A percentile compares a stretch with the other conserved stretches of the same genome.
Evolutionary conservation across 2,888 invertebrate genomes (phyloP).

Genomic region (Drosophila birchii): DNA sequence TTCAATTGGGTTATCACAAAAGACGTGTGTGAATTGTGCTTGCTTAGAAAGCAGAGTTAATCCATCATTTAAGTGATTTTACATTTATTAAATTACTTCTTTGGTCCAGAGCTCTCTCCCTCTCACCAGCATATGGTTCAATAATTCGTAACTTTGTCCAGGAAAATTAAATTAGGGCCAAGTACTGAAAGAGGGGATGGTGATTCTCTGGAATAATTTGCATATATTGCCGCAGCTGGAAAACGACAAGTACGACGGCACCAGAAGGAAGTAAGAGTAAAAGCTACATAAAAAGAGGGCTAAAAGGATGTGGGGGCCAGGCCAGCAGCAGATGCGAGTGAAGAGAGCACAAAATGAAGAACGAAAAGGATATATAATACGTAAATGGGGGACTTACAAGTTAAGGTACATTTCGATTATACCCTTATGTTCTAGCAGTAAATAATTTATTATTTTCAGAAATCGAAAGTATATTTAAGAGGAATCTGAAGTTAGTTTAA

Average conservation of each 20-base stretch:
- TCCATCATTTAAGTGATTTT: conserved; percentile 12
- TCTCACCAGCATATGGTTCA: conserved; percentile 28
- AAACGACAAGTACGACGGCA: conserved; percentile 7
- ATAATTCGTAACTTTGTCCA: conserved; percentile 22
- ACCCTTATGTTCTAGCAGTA: conserved; percentile 1
- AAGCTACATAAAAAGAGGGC: conserved; percentile 1
- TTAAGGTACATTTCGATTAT: conserved; percentile 3
- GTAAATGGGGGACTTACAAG: neutral
- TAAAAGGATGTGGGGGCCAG: conserved; percentile 24
- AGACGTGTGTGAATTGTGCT: neutral
- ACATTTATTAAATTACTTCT: conserved; percentile 29
- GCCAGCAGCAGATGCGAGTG: conserved; percentile 38
- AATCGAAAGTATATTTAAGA: no score
- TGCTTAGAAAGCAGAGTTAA: conserved; percentile 16
- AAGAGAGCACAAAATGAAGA: conserved; percentile 21
- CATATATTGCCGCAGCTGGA: conserved; percentile 38
- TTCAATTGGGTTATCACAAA: conserved; percentile 20
- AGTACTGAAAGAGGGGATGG: neutral
- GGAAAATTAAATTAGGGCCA: conserved; percentile 33
- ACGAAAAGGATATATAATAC: conserved; percentile 36
- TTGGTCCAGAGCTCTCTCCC: conserved; percentile 1
- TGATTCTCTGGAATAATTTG: conserved; percentile 41
- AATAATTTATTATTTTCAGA: no score
- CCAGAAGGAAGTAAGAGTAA: neutral
- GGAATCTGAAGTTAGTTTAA: no score